Conservation (phyloP, 2,888 invertebrate species). For the Pachymerium ferrugineum region DNA sequence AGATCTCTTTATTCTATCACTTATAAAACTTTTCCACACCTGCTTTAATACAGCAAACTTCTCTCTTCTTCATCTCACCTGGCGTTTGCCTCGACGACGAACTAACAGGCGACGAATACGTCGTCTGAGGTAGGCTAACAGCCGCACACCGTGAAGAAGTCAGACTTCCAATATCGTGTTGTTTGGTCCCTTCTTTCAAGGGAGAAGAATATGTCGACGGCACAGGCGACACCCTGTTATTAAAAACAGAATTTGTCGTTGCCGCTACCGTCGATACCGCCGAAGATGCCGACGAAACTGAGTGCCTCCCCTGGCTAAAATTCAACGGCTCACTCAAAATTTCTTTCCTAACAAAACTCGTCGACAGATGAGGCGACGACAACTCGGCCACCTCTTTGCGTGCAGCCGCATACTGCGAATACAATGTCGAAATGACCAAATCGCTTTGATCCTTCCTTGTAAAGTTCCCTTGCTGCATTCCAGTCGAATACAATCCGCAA, state of each 20-base stretch:
- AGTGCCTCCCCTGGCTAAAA: conserved; percentile 20
- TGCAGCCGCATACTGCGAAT: neutral
- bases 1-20: too few relatives aligned
- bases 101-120: neutral
- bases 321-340: conserved; percentile 28
- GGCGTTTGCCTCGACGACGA: neutral
- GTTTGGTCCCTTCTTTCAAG: conserved; percentile 30
- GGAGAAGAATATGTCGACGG: neutral
- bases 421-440: neutral
- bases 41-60: too few relatives aligned
- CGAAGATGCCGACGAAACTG: neutral
- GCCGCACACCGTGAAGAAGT: neutral
- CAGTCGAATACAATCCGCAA: neutral
- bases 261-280: neutral
- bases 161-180: neutral
- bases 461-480: neutral
- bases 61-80: too few relatives aligned
- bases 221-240: conserved; percentile 23
- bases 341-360: neutral
- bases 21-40: neutral
- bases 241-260: neutral
- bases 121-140: neutral
- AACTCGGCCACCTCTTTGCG: conserved; percentile 1
- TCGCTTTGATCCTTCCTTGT: conserved; percentile 27
- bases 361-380: neutral